Conservation (phyloP, 2,113 vertebrate species). For the Rhinoptilus africanus region DNA sequence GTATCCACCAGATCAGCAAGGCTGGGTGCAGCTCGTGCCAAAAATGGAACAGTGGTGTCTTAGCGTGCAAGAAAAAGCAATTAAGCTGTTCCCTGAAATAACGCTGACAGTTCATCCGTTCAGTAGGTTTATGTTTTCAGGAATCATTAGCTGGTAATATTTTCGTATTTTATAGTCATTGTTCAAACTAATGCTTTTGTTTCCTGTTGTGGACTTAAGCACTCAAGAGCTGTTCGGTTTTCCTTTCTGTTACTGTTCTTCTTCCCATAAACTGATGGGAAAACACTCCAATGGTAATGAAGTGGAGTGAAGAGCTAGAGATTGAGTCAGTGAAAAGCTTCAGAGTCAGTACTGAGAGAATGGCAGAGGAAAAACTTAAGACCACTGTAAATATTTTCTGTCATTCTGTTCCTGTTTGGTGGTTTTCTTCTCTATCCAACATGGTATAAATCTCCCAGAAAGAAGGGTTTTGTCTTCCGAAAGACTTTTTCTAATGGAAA, state of each 20-base stretch:
- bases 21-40: not conserved
- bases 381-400: not conserved
- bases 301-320: not conserved
- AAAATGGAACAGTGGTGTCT: not conserved
- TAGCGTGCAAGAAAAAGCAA: fast-evolving
- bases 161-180: not conserved
- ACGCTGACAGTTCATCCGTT: not conserved
- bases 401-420: not conserved
- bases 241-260: not conserved
- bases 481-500: not conserved
- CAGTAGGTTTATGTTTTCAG: not conserved
- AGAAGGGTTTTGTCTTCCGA: not conserved
- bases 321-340: not conserved
- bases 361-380: not conserved
- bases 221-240: not conserved
- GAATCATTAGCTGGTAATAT: too few relatives aligned
- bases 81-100: not conserved
- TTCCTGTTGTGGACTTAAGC: not conserved
- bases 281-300: fast-evolving
- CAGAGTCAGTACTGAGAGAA: not conserved
- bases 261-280: not conserved
- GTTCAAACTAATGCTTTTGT: fast-evolving
- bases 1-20: not conserved
- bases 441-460: not conserved
- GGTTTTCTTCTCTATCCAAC: not conserved